Base-by-base conservation (phyloP, 2,888 invertebrate species). In the Cepaea hortensis region DNA sequence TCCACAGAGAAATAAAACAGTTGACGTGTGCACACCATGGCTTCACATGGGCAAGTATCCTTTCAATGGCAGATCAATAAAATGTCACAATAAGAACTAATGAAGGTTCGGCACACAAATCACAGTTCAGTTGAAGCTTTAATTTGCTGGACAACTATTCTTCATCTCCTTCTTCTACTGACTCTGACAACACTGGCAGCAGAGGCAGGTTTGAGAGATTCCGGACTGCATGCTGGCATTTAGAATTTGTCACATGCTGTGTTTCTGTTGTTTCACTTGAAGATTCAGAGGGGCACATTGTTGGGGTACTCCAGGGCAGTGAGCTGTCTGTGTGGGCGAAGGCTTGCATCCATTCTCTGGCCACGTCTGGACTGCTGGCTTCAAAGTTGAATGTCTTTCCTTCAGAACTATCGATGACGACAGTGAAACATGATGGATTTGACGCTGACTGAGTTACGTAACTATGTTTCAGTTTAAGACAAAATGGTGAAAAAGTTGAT, bases 361-460 rank as follows among this genome's bases (percentile, higher is more conserved):
- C 84, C 11, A 35, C 35, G 18, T 76, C 68, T n/a, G 48, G 62
- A 23, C 48, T 77, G 68, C 77, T 85, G 70, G 84, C 84, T 23
- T 85, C 84, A 50, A 85, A 85, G 9, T 23, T 62, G 79, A 68
- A 85, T 9, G 77, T 55, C 35, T 68, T 76, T 7, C 84, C 84
- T 3, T 77, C 84, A 15, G 65, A 11, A 3, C 65, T 50, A 61
- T 68, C 76, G 13, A 77, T 9, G n/a, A 70, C 35, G n/a, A 85
- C n/a, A 13, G 3, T 15, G 79, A 85, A 85, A 9, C 48, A 68
- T 18, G 68, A 62, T n/a, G 77, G 84, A 50, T 77, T 77, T 0
- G 84, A 46, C 13, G 62, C 3, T n/a, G 70, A 77, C 50, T 46
- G 50, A n/a, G 50, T 79, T 62, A 85, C 84, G 1, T 65, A 65